Conservation (phyloP, 2,797 vertebrate genomes). For the Enteromius radiatus region DNA sequence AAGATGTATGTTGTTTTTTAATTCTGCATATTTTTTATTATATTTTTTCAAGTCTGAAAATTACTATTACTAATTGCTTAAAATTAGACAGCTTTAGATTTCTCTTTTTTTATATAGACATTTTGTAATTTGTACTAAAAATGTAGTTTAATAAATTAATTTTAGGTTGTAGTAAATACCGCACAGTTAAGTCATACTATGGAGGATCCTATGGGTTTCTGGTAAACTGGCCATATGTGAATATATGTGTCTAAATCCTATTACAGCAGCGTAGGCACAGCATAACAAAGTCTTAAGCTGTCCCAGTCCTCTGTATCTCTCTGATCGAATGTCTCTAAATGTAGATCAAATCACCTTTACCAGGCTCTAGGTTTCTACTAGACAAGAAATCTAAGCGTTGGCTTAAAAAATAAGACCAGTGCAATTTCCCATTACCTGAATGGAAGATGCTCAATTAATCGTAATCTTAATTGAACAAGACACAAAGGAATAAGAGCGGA, state of each 20-base stretch:
- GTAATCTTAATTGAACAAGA: constrained; percentile 77
- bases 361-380: constrained; percentile 29
- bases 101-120: not conserved
- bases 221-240: constrained; percentile 36
- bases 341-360: constrained; percentile 33
- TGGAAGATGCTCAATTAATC: constrained; percentile 66
- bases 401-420: constrained; percentile 66
- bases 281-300: constrained; percentile 25
- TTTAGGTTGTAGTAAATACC: not conserved
- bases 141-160: not conserved
- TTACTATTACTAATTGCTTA: not conserved
- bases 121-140: not conserved
- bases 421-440: constrained; percentile 69
- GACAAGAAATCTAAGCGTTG: constrained; percentile 46
- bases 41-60: not conserved
- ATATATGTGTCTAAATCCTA: constrained; percentile 42
- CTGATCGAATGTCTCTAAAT: constrained; percentile 16
- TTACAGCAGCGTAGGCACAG: constrained; percentile 32
- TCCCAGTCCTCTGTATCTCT: constrained; percentile 24
- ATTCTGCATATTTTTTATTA: not conserved
- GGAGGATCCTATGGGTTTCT: not conserved
- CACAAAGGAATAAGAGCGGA: constrained; percentile 68
- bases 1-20: not conserved
- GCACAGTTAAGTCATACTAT: not conserved
- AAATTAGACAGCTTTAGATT: not conserved